These are phyloP conservation scores for Lordiphosa stackelbergi DNA, from an alignment of 1,140 invertebrate genomes.

Conservation along the genomic window DNA sequence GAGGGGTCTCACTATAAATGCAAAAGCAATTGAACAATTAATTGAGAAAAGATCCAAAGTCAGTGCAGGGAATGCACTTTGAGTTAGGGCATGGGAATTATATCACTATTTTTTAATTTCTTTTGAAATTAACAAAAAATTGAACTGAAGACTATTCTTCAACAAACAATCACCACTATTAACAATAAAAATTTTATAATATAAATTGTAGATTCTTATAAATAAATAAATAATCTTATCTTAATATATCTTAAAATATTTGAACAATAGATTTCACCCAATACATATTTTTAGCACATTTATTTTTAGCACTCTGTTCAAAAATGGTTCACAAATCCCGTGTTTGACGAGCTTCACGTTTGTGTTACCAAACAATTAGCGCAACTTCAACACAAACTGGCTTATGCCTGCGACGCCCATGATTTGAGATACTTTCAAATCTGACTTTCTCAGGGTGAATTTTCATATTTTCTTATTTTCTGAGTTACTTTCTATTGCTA, in stretches of 20 bases:
- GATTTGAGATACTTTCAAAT: slow-evolving; percentile 21
- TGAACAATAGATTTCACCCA: no score
- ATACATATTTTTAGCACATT: slow-evolving; percentile 8
- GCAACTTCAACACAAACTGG: slow-evolving; percentile 22
- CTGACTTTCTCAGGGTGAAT: background rate
- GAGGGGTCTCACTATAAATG: slow-evolving; percentile 1
- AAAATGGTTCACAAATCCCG: slow-evolving; percentile 6
- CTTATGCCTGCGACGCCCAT: slow-evolving; percentile 7
- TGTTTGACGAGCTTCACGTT: background rate
- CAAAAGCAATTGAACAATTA: slow-evolving; percentile 44
- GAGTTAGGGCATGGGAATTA: background rate
- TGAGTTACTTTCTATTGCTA: slow-evolving; percentile 35
- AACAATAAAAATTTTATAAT: no score
- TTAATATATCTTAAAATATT: background rate
- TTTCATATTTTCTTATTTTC: slow-evolving; percentile 3
- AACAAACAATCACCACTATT: no score
- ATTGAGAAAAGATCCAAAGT: no score
- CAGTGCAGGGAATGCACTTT: background rate
- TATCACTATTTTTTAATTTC: background rate
- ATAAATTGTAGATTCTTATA: no score
- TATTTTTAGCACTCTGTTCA: background rate
- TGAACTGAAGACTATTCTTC: no score
- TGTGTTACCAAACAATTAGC: slow-evolving; percentile 34
- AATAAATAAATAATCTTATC: no score
- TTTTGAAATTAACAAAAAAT: no score